phyloP scores from a whole-genome alignment of 2,797 vertebrate species.

The Darevskia mixta region DNA sequence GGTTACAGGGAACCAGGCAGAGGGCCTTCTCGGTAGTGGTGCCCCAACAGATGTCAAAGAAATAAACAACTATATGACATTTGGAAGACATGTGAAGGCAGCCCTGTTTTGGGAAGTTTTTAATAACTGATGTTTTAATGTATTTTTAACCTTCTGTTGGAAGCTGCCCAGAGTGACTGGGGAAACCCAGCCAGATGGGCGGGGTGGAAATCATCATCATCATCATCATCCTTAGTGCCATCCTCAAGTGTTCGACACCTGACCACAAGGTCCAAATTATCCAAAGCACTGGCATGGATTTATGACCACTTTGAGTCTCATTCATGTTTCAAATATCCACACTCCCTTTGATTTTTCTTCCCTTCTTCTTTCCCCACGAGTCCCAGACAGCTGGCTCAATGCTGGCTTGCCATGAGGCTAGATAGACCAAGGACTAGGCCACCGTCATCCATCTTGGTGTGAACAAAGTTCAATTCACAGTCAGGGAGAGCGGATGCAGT shows the following conservation, averaged over 20 bases:
- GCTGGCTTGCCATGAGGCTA: not conserved
- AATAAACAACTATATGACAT: too few species aligned
- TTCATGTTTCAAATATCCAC: not conserved
- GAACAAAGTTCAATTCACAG: rapidly evolving
- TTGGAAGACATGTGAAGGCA: too few species aligned
- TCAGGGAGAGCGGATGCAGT: rapidly evolving
- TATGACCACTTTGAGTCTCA: not conserved
- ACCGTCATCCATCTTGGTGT: not conserved
- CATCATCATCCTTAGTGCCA: not conserved
- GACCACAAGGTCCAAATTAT: not conserved
- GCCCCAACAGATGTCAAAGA: too few species aligned
- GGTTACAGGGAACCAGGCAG: too few species aligned
- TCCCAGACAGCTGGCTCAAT: not conserved
- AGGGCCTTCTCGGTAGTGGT: too few species aligned
- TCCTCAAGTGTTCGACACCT: not conserved
- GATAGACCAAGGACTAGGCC: not conserved
- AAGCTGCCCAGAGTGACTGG: too few species aligned
- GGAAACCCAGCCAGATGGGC: too few species aligned
- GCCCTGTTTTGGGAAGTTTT: too few species aligned
- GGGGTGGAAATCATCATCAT: too few species aligned
- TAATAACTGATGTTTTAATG: too few species aligned
- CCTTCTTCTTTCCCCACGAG: not conserved
- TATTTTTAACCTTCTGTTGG: too few species aligned
- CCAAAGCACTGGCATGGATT: not conserved
- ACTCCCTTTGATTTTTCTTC: not conserved